Evolutionary conservation across 2,888 invertebrate species (phyloP), one percentile per base, ranked within the genome.

Genomic region (Habroteleia sp.): DNA sequence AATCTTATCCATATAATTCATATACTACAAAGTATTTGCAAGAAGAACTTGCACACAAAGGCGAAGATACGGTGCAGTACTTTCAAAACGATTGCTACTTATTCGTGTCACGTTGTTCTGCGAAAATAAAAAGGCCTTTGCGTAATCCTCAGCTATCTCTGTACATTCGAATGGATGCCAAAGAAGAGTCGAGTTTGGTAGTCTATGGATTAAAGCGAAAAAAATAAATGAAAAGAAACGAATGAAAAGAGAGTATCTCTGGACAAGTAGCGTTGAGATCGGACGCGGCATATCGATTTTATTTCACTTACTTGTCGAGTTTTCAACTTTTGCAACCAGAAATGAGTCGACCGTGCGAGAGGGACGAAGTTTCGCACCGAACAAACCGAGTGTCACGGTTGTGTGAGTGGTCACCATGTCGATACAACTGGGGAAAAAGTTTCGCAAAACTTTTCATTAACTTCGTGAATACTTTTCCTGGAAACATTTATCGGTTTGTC

Each of bases 281-380:
- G 81, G 80, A 80, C 79, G 83, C 83, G 80, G 81, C 81, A 81
- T 83, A 86, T 87, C 83, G 86, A 87, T 87, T 87, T 86, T 86
- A 85, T 86, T 87, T 84, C 80, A 79, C 83, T 81, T 77, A 76
- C 69, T 41, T 69, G 46, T 62, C 68, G 63, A 77, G 76, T 77
- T 79, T 76, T 75, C 73, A 76, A 79, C 80, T 80, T 80, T 76
- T 79, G 75, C 62, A 17, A 52, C 39, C 54, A 54, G 62, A 66
- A 69, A 41, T 68, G 52, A 50, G 29, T 13, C 11, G 27, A 20
- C 1, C 41, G 14, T 8, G 29, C 10, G 42, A 31, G 20, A 31
- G 14, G 42, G 14, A 41, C 27, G 16, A 68, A 56, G 33, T 68
- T 63, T 58, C 42, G 35, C 46, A 29, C 58, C 17, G 6, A 29